Conservation (phyloP, 2,113 vertebrate genomes). For the Mus musculus region GRCm39 chr3:83956501-83957000, state of each 20-base stretch:
- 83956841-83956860: not conserved
- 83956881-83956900: not conserved
- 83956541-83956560: not conserved
- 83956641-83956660: not conserved
- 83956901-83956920: not conserved
- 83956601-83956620: not conserved
- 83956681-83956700: not conserved
- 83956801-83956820: no score
- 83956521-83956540: not conserved
- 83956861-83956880: not conserved
- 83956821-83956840: not conserved
- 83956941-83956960: not conserved
- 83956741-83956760: no score
- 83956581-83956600: not conserved
- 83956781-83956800: no score
- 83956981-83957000: not conserved
- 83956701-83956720: not conserved
- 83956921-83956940: not conserved
- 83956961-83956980: not conserved
- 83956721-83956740: not conserved
- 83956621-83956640: not conserved
- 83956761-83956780: not conserved
- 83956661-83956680: not conserved
- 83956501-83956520: not conserved
- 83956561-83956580: not conserved